These are phyloP conservation scores for Notodonta ziczac DNA, from an alignment of 2,888 invertebrate species.

Conservation along the genomic window DNA sequence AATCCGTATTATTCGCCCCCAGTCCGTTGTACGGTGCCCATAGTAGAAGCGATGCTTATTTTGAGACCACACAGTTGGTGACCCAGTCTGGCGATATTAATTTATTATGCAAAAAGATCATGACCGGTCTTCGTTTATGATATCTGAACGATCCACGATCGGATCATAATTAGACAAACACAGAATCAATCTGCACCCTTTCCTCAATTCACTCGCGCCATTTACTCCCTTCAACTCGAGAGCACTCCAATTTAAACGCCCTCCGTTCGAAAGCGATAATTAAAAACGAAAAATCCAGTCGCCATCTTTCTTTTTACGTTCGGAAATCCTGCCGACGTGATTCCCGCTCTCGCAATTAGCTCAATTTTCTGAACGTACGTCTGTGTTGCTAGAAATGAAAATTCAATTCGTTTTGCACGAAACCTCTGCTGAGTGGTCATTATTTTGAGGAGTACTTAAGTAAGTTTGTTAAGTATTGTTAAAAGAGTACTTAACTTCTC, in stretches of 20 bases:
- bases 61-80: no score
- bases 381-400: constrained; percentile 56
- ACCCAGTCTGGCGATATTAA: no score
- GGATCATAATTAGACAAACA: background rate
- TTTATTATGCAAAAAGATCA: no score
- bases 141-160: background rate
- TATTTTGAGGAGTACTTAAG: constrained; percentile 18
- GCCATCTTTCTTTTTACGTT: constrained; percentile 60
- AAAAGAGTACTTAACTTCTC: no score
- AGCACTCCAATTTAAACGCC: constrained; percentile 42
- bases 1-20: no score
- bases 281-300: constrained; percentile 61
- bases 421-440: constrained; percentile 39
- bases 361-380: constrained; percentile 65
- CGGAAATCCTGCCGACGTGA: constrained; percentile 55
- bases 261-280: constrained; percentile 54
- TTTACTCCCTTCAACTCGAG: background rate
- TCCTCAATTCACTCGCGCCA: constrained; percentile 8
- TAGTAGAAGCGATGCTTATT: no score
- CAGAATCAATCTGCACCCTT: constrained; percentile 6
- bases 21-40: no score
- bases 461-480: background rate
- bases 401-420: constrained; percentile 42
- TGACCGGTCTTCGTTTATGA: no score
- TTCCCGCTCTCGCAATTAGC: constrained; percentile 66